Base-by-base conservation (phyloP, 2,888 invertebrate species). In the Oscheius sp. region DNA sequence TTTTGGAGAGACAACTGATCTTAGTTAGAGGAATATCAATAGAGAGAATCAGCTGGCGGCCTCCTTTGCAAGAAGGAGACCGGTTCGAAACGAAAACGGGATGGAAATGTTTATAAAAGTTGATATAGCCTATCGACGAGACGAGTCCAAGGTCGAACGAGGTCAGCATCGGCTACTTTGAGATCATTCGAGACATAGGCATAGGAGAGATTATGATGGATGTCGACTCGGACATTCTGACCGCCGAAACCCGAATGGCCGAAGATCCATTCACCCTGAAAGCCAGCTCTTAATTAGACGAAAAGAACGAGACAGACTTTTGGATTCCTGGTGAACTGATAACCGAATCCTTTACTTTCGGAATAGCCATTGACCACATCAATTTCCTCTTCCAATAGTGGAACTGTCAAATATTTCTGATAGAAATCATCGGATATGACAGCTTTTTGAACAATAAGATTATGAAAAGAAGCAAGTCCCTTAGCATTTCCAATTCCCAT, bases 181-280 rank as follows among this genome's bases (percentile, higher is more conserved):
- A 80, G 68, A 32, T 75, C 80, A 41, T 80, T 80, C 6, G 77
- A 70, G 9, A 80, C 71, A 44, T 78, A 80, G 6, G 78, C 80
- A 51, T 73, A 71, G 14, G 79, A 67, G 6, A 80, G 68, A 24
- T 61, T 57, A 57, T 79, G 74, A 26, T 66, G 56, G 4, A 74
- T 66, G 54, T 80, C 79, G 6, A 80, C 67, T 49, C 77, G 63
- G 17, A 79, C 79, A 54, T 80, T 80, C 50, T 80, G 80, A 2
- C 80, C 80, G 1, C 80, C 80, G 45, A 73, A 76, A 14, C 80
- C 80, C 6, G 78, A 79, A 49, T 80, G 79, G 3, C 80, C 80
- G 56, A 79, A 80, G 20, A 78, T 66, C 79, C 80, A 80, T 66
- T 78, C 62, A 47, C 73, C 77, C 79, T 79, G 64, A n/a, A 74